Evolutionary conservation across 2,113 vertebrate genomes (phyloP).

Genomic region (Morone chrysops): DNA sequence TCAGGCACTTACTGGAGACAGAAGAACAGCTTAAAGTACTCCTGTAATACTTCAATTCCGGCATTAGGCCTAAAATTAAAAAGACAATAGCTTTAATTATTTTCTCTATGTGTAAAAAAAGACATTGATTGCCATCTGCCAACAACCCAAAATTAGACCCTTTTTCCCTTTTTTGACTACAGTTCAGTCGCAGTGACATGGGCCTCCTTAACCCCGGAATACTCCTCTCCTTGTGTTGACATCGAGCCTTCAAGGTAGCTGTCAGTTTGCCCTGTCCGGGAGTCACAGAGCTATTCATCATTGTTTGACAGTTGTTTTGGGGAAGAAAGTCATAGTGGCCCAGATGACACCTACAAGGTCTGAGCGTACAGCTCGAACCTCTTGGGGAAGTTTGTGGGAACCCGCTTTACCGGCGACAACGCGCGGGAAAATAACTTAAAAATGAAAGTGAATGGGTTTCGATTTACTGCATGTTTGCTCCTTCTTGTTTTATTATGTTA

Average conservation of each 20-base stretch:
- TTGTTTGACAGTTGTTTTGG: constrained; percentile 67
- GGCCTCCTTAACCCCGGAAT: constrained; percentile 78
- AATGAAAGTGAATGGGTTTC: neutral
- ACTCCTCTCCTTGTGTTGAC: constrained; percentile 73
- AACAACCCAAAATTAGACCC: constrained; percentile 5
- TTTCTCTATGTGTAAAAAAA: neutral
- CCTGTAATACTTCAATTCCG: constrained; percentile 35
- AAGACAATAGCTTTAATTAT: neutral
- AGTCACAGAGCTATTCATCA: constrained; percentile 74
- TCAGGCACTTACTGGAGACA: constrained; percentile 11
- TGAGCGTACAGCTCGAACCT: neutral
- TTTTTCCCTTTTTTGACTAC: constrained; percentile 9
- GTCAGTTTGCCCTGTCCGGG: constrained; percentile 72
- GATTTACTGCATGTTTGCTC: neutral
- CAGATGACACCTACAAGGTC: constrained; percentile 32
- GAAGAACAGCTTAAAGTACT: constrained; percentile 5
- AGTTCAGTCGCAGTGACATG: constrained; percentile 57
- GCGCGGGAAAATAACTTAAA: neutral
- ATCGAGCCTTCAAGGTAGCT: constrained; percentile 70
- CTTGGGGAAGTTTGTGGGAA: neutral
- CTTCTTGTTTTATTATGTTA: neutral
- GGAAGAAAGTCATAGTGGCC: constrained; percentile 45
- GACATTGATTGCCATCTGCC: neutral
- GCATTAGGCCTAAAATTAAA: neutral
- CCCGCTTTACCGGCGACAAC: neutral